Conservation (phyloP, 2,797 vertebrate genomes). For the Chaenodraco wilsoni region DNA sequence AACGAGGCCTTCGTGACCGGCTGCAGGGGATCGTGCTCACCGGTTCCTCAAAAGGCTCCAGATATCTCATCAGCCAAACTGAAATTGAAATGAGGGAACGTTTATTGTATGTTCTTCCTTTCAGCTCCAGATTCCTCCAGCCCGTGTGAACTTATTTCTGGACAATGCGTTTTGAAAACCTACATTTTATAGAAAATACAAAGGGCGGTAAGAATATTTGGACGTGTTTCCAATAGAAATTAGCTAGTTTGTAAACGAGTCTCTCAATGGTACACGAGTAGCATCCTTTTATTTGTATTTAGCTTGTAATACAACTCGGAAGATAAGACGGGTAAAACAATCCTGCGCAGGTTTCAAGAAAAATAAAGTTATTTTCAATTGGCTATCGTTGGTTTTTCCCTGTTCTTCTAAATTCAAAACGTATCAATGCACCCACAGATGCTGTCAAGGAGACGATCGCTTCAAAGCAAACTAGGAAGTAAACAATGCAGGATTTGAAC, state of each 20-base stretch:
- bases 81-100: constrained; percentile 6
- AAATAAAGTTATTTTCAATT: background rate
- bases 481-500: background rate
- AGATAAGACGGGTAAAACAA: too few species aligned
- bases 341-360: background rate
- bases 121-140: background rate
- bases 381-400: background rate
- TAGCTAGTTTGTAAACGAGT: background rate
- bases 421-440: background rate
- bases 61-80: constrained; percentile 8
- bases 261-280: too few species aligned
- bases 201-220: background rate
- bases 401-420: background rate
- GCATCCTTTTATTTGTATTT: background rate
- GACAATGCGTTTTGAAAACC: background rate
- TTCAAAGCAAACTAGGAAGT: background rate
- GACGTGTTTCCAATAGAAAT: background rate
- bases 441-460: background rate
- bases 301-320: background rate
- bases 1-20: constrained; percentile 1
- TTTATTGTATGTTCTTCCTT: background rate
- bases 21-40: constrained; percentile 24
- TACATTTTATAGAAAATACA: too few species aligned
- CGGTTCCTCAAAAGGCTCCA: background rate
- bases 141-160: background rate